Conservation (phyloP, 2,113 vertebrate genomes). For the Cololabis saira region DNA sequence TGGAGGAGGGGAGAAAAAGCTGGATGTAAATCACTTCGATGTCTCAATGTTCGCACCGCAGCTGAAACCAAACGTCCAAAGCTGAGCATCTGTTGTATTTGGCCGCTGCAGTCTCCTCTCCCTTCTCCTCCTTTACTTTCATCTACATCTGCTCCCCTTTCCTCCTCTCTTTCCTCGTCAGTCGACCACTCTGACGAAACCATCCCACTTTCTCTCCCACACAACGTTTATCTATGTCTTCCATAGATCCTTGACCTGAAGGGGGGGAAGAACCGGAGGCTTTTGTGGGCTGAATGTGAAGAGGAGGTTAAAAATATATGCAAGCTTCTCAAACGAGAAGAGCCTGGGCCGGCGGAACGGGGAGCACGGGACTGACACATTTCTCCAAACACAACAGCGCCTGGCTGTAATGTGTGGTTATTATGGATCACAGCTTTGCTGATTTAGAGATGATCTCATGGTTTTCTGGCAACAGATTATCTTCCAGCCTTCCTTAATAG, state of each 20-base stretch:
- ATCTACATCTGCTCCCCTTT: no score
- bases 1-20: conserved; percentile 4
- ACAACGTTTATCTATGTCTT: conserved; percentile 35
- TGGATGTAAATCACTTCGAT: conserved; percentile 35
- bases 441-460: conserved; percentile 71
- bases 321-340: conserved; percentile 45
- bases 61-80: conserved; percentile 40
- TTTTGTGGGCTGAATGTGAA: neutral
- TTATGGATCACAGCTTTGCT: conserved; percentile 59
- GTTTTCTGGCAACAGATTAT: conserved; percentile 57
- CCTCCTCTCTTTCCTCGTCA: conserved; percentile 23
- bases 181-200: conserved; percentile 31
- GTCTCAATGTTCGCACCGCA: conserved; percentile 40
- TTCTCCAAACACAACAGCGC: conserved; percentile 65
- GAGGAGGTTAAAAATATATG: conserved; percentile 41
- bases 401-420: conserved; percentile 62
- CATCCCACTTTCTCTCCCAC: conserved; percentile 35
- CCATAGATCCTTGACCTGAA: conserved; percentile 36
- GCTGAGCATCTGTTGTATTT: conserved; percentile 67
- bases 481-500: conserved; percentile 45
- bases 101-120: conserved; percentile 29
- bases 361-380: conserved; percentile 34
- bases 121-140: conserved; percentile 1
- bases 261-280: conserved; percentile 27
- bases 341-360: conserved; percentile 35